phyloP scores from a whole-genome alignment of 1,140 invertebrate species.

The Caenorhabditis remanei region DNA sequence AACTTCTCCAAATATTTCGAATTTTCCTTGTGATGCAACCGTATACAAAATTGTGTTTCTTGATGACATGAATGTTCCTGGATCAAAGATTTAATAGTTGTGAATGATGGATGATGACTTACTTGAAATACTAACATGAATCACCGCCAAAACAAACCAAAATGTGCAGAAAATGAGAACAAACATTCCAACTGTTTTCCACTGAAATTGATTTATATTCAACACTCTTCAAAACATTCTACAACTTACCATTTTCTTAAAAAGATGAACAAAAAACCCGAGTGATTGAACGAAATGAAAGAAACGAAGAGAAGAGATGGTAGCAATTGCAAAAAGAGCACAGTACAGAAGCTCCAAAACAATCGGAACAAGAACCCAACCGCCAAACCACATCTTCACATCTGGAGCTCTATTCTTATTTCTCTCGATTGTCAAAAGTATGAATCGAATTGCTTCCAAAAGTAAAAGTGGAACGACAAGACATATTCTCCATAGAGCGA shows the following conservation, averaged over 20 bases:
- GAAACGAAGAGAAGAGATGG: background rate
- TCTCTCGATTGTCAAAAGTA: background rate
- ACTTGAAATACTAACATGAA: slow-evolving; percentile 40
- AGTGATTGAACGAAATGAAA: background rate
- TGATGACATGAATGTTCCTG: background rate
- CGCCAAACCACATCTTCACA: background rate
- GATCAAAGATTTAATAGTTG: background rate
- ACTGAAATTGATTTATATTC: background rate
- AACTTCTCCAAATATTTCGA: slow-evolving; percentile 48
- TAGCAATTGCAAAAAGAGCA: background rate
- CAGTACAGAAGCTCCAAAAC: background rate
- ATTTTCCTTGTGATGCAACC: slow-evolving; percentile 1
- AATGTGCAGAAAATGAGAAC: slow-evolving; percentile 19
- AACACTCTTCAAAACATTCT: background rate
- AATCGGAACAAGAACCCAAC: background rate
- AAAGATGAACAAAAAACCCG: slow-evolving; percentile 6
- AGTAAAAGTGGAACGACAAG: background rate
- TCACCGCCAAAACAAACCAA: slow-evolving; percentile 23
- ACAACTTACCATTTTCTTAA: background rate
- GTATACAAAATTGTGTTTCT: background rate
- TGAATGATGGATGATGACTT: background rate
- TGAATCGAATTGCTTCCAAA: background rate
- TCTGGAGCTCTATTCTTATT: background rate
- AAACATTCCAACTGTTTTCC: slow-evolving; percentile 7
- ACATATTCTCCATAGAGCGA: background rate